A percentile compares a stretch with the other conserved stretches of the same genome.
Conservation (phyloP, 1,140 invertebrate species). For the Magallana ariakensis region DNA sequence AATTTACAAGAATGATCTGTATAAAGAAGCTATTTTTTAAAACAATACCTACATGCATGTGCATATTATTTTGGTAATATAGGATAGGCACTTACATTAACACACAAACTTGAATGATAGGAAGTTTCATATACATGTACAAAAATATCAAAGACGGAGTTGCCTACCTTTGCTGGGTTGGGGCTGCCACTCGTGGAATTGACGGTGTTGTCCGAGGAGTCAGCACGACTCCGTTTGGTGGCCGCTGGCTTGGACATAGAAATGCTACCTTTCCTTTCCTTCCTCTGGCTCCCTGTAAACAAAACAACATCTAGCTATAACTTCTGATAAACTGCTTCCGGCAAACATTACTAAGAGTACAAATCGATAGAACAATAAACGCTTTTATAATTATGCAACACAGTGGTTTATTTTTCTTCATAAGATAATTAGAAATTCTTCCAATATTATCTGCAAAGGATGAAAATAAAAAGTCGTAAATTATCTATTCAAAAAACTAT, state of each 20-base stretch:
- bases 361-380: background rate
- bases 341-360: background rate
- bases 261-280: slow-evolving; percentile 70
- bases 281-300: slow-evolving; percentile 70
- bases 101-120: too few species aligned
- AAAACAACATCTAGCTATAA: background rate
- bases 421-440: background rate
- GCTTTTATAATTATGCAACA: background rate
- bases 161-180: slow-evolving; percentile 70
- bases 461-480: background rate
- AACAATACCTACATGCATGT: too few species aligned
- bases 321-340: background rate
- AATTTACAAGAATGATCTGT: too few species aligned
- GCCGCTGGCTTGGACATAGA: slow-evolving; percentile 40
- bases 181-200: slow-evolving; percentile 68
- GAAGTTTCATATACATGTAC: too few species aligned
- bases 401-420: background rate
- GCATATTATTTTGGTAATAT: too few species aligned
- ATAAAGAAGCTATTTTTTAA: too few species aligned
- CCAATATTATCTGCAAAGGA: background rate
- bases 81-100: too few species aligned
- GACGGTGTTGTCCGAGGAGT: slow-evolving; percentile 71
- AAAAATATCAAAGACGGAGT: background rate
- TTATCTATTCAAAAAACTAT: background rate
- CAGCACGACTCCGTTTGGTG: slow-evolving; percentile 66